Evolutionary conservation across 2,888 invertebrate species (phyloP), one percentile per base, ranked within the genome.

Genomic region (Argyra leucocephala): DNA sequence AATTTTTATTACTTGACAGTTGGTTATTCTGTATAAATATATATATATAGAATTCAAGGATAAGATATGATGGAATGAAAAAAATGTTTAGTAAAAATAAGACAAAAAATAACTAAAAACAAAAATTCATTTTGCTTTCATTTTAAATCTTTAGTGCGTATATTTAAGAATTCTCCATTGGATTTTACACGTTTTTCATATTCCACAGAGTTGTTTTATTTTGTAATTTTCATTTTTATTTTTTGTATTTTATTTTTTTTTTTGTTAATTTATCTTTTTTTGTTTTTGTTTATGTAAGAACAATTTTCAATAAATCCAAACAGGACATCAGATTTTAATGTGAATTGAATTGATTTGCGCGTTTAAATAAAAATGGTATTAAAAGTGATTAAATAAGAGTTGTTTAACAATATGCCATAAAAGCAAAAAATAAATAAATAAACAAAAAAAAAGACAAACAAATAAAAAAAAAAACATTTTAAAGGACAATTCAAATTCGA

Each of bases 251-350:
- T 48, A 48, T 18, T 5, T 15, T 10, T 37, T 37, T 37, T 10
- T n/a, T 12, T 18, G 18, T 48, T 18, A 18, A 37, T 48, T 15
- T 48, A 48, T 18, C 1, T 48, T 48, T 48, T 26, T 5, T 37
- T 37, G 37, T 37, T 37, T 5, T 37, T 15, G 12, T 48, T 15
- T 48, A 48, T 48, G 48, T 48, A 48, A 48, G 5, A 31, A 31
- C 3, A n/a, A 48, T 48, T 48, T 48, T 18, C 6, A 48, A 18
- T 48, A 48, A 48, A 48, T 48, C 48, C 48, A n/a, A 48, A 48
- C 48, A 48, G 48, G 48, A 48, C 48, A 48, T 48, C 48, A 48
- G 48, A 6, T 48, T 48, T 48, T 48, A 48, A 48, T 48, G 48
- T 15, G 48, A 48, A 48, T 48, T 48, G 48, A 48, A 48, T 48